A percentile compares a stretch with the other conserved stretches of the same genome.
Conservation (phyloP, 2,888 invertebrate genomes). For the Tiphia femorata region DNA sequence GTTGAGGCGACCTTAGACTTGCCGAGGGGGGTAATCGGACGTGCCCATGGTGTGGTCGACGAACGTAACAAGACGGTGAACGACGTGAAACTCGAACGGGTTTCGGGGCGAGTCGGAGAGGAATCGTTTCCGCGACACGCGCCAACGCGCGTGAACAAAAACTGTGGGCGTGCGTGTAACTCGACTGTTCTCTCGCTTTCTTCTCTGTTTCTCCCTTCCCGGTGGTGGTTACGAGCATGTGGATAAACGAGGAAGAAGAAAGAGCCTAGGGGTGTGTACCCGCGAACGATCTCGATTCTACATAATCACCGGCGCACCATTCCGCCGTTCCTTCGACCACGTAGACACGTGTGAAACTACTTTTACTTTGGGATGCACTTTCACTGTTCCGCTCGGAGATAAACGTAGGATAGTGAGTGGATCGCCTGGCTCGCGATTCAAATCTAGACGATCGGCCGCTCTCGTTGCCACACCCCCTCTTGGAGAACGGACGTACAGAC, state of each 20-base stretch:
- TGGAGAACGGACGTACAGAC: no score
- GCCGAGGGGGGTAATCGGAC: no score
- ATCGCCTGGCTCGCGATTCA: conserved; percentile 37
- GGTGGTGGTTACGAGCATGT: conserved; percentile 31
- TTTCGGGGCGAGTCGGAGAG: no score
- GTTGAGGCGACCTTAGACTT: no score
- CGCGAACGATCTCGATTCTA: conserved; percentile 53
- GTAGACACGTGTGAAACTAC: conserved; percentile 52
- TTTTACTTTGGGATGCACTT: conserved; percentile 62
- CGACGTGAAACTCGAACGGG: no score
- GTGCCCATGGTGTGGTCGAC: no score
- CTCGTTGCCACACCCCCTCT: conserved; percentile 21
- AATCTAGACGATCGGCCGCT: conserved; percentile 38
- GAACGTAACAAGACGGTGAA: no score
- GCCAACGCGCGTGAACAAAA: no score
- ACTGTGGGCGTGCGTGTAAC: conserved; percentile 25
- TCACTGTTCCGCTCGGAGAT: conserved; percentile 62
- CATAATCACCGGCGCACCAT: conserved; percentile 42
- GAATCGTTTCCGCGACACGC: no score
- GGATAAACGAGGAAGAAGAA: no score
- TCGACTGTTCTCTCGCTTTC: conserved; percentile 35
- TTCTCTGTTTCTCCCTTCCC: no score
- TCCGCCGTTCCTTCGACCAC: conserved; percentile 43
- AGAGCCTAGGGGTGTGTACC: no score
- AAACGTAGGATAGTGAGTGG: conserved; percentile 40